Evolutionary conservation across 2,797 vertebrate genomes (phyloP).

Genomic region (Gymnoscopelus microlampas): DNA sequence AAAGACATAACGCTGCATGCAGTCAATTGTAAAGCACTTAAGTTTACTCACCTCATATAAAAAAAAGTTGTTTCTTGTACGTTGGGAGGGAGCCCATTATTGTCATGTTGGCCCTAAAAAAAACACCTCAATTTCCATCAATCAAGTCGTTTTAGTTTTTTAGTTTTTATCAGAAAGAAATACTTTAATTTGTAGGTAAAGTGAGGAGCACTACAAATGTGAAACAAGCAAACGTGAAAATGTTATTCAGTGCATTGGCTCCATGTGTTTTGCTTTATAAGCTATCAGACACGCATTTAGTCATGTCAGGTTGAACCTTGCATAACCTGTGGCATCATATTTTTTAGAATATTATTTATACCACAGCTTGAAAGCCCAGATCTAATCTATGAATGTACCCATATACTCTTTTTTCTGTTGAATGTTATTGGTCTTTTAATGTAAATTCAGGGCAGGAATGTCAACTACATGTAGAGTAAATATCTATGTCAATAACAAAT

Average conservation of each 20-base stretch:
- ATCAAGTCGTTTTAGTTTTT: slow-evolving; percentile 57
- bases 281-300: slow-evolving; percentile 61
- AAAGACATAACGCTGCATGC: slow-evolving; percentile 83
- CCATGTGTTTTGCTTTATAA: slow-evolving; percentile 62
- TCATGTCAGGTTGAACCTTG: slow-evolving; percentile 71
- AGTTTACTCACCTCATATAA: slow-evolving; percentile 80
- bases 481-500: slow-evolving; percentile 81
- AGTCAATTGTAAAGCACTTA: slow-evolving; percentile 81
- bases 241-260: slow-evolving; percentile 78
- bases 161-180: slow-evolving; percentile 60
- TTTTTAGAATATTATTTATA: slow-evolving; percentile 45
- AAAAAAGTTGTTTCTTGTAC: slow-evolving; percentile 60
- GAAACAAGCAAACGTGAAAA: slow-evolving; percentile 82
- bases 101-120: slow-evolving; percentile 79
- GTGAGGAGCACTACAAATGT: slow-evolving; percentile 77
- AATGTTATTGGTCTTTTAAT: slow-evolving; percentile 78
- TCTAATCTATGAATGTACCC: slow-evolving; percentile 87
- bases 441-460: slow-evolving; percentile 85
- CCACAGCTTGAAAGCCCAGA: slow-evolving; percentile 83
- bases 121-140: slow-evolving; percentile 64
- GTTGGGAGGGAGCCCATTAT: slow-evolving; percentile 80
- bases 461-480: slow-evolving; percentile 83
- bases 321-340: slow-evolving; percentile 60
- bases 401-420: slow-evolving; percentile 76
- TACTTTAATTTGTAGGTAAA: slow-evolving; percentile 62